phyloP scores from a whole-genome alignment of 2,797 vertebrate species.

The Vultur gryphus region DNA sequence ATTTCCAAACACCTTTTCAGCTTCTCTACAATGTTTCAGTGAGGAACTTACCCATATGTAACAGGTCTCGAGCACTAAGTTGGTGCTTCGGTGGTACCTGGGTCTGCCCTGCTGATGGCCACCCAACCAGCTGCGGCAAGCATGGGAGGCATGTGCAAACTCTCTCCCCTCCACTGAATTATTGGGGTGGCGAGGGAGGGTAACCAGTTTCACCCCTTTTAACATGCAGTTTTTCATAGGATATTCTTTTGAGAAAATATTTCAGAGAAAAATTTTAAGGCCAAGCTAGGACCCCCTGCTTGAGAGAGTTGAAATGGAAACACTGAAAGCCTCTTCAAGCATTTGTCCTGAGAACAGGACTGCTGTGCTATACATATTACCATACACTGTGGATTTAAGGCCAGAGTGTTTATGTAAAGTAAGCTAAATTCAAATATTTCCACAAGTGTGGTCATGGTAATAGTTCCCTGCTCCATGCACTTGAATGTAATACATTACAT shows the following conservation, averaged over 20 bases:
- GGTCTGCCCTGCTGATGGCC: background rate
- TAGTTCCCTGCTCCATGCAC: background rate
- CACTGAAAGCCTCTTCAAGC: background rate
- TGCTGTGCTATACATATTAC: background rate
- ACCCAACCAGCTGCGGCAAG: background rate
- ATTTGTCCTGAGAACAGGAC: background rate
- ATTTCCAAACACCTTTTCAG: background rate
- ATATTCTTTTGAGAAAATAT: background rate
- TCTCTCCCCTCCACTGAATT: background rate
- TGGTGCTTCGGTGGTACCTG: background rate
- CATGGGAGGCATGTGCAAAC: background rate
- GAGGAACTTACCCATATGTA: background rate
- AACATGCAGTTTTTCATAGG: background rate
- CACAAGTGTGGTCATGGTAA: background rate
- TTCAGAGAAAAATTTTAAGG: background rate
- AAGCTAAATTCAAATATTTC: slow-evolving; percentile 62
- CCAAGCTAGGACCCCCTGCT: background rate
- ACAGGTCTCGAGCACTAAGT: background rate
- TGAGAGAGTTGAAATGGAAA: background rate
- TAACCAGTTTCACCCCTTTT: background rate
- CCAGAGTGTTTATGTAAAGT: slow-evolving; percentile 44
- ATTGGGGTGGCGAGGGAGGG: background rate
- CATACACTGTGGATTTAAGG: background rate
- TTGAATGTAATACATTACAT: background rate
- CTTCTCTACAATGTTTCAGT: background rate